phyloP scores from a whole-genome alignment of 2,113 vertebrate genomes.

The Balaenoptera acutorostrata region DNA sequence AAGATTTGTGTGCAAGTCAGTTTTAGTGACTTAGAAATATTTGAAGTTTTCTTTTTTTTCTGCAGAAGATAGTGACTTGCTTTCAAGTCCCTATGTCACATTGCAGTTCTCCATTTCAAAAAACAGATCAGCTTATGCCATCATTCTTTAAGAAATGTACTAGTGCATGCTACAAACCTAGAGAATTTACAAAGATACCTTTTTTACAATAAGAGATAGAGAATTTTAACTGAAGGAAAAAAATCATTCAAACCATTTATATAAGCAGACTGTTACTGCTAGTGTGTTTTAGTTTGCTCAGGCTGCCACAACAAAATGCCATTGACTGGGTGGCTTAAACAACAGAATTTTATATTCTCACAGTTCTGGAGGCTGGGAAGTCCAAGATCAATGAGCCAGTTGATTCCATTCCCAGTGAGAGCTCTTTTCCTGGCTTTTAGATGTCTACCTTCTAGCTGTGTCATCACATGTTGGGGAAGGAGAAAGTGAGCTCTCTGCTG shows the following conservation, averaged over 20 bases:
- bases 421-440: background rate
- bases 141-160: background rate
- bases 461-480: rapidly evolving
- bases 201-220: background rate
- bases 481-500: background rate
- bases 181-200: background rate
- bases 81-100: background rate
- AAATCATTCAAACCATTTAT: background rate
- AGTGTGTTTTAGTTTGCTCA: background rate
- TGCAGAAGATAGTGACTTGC: background rate
- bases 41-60: background rate
- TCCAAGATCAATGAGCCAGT: background rate
- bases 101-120: background rate
- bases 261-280: background rate
- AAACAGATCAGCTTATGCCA: background rate
- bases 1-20: background rate
- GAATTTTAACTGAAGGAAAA: background rate
- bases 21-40: background rate
- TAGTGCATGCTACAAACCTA: background rate
- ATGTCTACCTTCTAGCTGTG: background rate
- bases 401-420: background rate
- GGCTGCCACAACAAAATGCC: background rate
- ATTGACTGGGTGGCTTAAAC: background rate
- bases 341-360: background rate
- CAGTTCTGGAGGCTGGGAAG: background rate